Base-by-base conservation (phyloP, 2,113 vertebrate genomes). In the Hydrochoerus hydrochaeris region DNA sequence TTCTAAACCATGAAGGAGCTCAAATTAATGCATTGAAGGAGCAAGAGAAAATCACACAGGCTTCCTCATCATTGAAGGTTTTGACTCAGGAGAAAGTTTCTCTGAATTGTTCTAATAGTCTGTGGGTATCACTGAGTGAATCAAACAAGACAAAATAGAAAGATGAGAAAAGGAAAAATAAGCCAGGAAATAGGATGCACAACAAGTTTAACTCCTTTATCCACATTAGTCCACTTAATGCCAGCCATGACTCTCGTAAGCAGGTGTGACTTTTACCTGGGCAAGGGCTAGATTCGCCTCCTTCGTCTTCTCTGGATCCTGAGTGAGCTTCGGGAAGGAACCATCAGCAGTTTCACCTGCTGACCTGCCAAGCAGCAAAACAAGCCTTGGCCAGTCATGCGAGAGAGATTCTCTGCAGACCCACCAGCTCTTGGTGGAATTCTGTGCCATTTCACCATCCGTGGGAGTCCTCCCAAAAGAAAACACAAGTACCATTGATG, bases 401-500 rank as follows among this genome's bases (percentile, higher is more conserved):
- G 44, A 84, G 84, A 82, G 38, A 32, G 81, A 38, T 30, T 19
- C 60, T 75, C 38, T 26, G 9, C 60, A 58, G 71, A 94, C 14
- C 3, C 30, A 16, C 14, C 14, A 28, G 49, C 24, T 12, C 3
- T 41, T 44, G 63, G 38, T 22, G 44, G 77, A 65, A 77, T 86
- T 58, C 41, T 58, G 83, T 63, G 82, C 26, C 24, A 93, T 90
- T 71, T 93, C 87, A 60, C 82, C 65, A 90, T 85, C 77, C 78
- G 85, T 87, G 83, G 69, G 67, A 88, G 35, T 96, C 60, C 92
- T 89, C 86, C 62, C 62, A 24, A 83, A 95, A 84, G 92, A 95
- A 97, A 97, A 95, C 80, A 92, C 93, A 92, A 97, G 92, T 26
- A 83, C 94, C 88, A 90, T 58, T 97, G 97, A 95, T 95, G 96